Base-by-base conservation (phyloP, 92 coral and sea anemone species). In the Hydrozoanthus gracilis region DNA sequence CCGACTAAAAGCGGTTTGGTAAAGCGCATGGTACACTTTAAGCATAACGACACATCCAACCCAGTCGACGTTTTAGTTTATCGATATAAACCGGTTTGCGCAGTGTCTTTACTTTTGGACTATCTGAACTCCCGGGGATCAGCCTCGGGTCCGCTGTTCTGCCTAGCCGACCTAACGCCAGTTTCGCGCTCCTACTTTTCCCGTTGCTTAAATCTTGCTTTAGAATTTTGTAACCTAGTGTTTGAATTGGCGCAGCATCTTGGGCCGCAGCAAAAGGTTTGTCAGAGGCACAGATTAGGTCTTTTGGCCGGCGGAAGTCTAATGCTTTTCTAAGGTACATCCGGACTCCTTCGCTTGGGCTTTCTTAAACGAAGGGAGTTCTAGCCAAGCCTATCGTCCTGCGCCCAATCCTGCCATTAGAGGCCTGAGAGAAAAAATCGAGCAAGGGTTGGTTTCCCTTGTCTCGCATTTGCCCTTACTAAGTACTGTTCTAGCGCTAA, bases 111-210 rank as follows among this genome's bases (percentile, higher is more conserved):
- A 0, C 73, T 68, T 18, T 68, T 68, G 46, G 73, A 68, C 73
- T 68, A 68, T 68, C 73, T 68, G 52, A 72, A 72, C 3, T 44
- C 77, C 54, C 18, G 77, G 54, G 77, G 77, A 7, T 72, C 77
- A 2, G 77, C 77, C 77, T 54, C 77, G 16, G 77, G 54, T 72
- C 77, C 54, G 77, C 54, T 72, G 54, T 72, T 72, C 77, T 72
- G 77, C 71, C 15, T 16, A 18, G 71, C 39, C 7, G 71, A 66
- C 71, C 71, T 18, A 66, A 66, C 71, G 15, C 71, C 71, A 66
- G 14, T 66, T 14, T 66, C 71, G 18, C 71, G 71, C 13, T 66
- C 71, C 8, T 66, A 1, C 3, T 66, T 66, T 66, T 66, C 71
- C 71, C 75, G 75, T 20, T 10, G 75, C 47, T 70, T 70, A 50